These are phyloP conservation scores for Drosophila emarginata DNA, from an alignment of 2,888 invertebrate genomes.

Conservation along the genomic window DNA sequence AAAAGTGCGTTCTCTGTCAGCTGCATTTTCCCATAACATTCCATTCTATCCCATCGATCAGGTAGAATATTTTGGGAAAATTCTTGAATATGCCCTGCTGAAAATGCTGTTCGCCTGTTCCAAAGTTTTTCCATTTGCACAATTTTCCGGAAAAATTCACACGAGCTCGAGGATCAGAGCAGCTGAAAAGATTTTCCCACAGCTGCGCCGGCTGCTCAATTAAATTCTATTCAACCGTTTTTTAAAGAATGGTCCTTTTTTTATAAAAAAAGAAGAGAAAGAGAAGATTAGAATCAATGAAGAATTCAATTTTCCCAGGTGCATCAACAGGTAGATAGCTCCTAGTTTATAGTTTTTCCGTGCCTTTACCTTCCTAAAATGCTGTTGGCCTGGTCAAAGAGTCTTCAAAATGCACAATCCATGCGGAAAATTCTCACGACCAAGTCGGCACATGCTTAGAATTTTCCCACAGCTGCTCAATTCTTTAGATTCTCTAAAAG, in stretches of 20 bases:
- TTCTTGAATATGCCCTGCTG: neutral
- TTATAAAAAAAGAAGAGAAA: neutral
- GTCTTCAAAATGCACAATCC: slow-evolving; percentile 3
- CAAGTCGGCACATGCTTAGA: neutral
- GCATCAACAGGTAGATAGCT: slow-evolving; percentile 7
- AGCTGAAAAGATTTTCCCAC: slow-evolving; percentile 37
- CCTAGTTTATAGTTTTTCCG: neutral
- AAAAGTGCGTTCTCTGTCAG: slow-evolving; percentile 11
- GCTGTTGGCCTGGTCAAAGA: neutral
- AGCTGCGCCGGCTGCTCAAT: slow-evolving; percentile 35
- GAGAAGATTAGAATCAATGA: slow-evolving; percentile 9
- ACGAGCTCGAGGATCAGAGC: slow-evolving; percentile 20
- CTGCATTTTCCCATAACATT: slow-evolving; percentile 28
- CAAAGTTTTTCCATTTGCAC: slow-evolving; percentile 9
- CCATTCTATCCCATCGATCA: slow-evolving; percentile 14
- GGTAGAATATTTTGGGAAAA: slow-evolving; percentile 30
- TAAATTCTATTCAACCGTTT: neutral
- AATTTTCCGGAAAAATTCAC: slow-evolving; percentile 23
- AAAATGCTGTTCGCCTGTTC: slow-evolving; percentile 31
- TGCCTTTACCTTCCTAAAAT: neutral
- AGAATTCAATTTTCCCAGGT: slow-evolving; percentile 6
- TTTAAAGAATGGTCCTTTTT: neutral
- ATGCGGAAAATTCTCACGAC: slow-evolving; percentile 5
- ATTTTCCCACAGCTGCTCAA: slow-evolving; percentile 9
- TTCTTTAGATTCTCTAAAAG: neutral